Base-by-base conservation (phyloP, 2,113 vertebrate species). In the Triplophysa tibetana region DNA sequence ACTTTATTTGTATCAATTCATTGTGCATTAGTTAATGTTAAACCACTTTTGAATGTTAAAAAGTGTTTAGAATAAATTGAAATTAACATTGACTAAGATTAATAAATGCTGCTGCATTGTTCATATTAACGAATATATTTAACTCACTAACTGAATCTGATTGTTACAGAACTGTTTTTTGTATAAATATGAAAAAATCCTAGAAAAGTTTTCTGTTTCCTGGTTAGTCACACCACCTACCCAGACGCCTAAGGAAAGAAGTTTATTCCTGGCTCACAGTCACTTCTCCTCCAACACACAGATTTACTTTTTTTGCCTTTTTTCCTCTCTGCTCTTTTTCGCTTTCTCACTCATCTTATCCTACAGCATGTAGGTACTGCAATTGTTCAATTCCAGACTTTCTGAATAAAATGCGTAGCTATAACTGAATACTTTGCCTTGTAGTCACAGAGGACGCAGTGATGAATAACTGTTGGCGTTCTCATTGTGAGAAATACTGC, bases 401-500 rank as follows among this genome's bases (percentile, higher is more conserved):
- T 66, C 66, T 73, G 50, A 60, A 66, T 58, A 83, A 80, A 66
- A 58, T 54, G n/a, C 10, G 58, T 60, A 75, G 54, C 17, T 79
- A 65, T 83, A 83, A 64, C 58, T 7, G 48, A 70, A 58, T 17
- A 3, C 58, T 19, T 13, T 58, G 73, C 41, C 41, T 66, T 29
- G n/a, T 9, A 73, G 78, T 43, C 10, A 63, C 41, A 64, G 41
- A 58, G 45, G 64, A 48, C 19, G 58, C 41, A 29, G 69, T 79
- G 66, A 70, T 70, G 45, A 76, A 79, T 79, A 79, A 24, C 16
- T 66, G 38, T 58, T 77, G 70, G 26, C 76, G 52, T 82, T 79
- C 63, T 23, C 21, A 82, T 63, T 73, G 78, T 56, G 48, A 41
- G 69, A 69, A 69, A 73, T 80, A 80, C 73, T 80, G 69, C 69